Evolutionary conservation across 2,113 vertebrate species (phyloP), one percentile per base, ranked within the genome.

Genomic region (Neodontobutis hainanensis): DNA sequence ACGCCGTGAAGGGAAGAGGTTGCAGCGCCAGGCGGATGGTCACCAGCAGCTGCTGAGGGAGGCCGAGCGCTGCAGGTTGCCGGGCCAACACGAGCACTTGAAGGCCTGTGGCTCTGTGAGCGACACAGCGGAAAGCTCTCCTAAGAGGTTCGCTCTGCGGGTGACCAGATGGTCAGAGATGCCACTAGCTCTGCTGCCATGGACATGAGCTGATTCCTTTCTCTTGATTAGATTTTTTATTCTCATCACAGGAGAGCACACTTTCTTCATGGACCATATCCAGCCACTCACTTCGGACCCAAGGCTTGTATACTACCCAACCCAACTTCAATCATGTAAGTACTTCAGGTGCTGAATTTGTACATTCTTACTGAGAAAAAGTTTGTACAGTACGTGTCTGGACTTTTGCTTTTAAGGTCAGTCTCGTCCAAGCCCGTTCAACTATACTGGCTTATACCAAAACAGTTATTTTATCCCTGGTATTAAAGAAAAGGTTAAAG

Each of bases 281-380:
- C 92, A 69, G 92, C 89, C 71, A 94, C 92, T 81, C 92, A 94
- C 80, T 94, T 94, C 40, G 93, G 93, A 92, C 93, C 93, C 82
- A 94, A 94, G 90, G 93, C 93, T 81, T 93, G 92, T 68, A 90
- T 94, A 86, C 90, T 94, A 72, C 92, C 92, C 64, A 94, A 93
- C 69, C 92, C 93, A 15, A 93, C 93, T 65, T 93, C 92, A 81
- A 86, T 94, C 82, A 93, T 94, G 93, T 94, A 88, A 92, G 92
- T 86, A 42, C 68, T 42, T 63, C 19, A 12, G 64, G 11, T 61
- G 45, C 27, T 70, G 48, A 81, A 50, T 68, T 51, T 82, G 12
- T 35, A 51, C 70, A 55, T 45, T 69, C 40, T 14, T 8, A 50
- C 3, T 32, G 11, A 2, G 34, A 60, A 27, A 27, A 3, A 27